Base-by-base conservation (phyloP, 2,888 invertebrate genomes). In the Sepioteuthis lessoniana region DNA sequence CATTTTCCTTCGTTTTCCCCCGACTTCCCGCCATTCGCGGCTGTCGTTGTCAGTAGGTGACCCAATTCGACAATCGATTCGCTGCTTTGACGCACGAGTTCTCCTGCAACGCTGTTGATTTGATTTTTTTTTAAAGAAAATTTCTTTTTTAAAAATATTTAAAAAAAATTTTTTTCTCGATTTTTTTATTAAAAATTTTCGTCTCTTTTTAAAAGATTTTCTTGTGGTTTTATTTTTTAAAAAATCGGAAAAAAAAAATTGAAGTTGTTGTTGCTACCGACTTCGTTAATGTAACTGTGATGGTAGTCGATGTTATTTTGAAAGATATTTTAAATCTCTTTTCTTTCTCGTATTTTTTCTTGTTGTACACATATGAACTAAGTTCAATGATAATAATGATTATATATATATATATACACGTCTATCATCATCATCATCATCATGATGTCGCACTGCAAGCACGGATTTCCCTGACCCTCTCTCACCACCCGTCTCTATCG, bases 51-150 rank as follows among this genome's bases (percentile, higher is more conserved):
- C 76, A 76, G 76, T 76, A 76, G 76, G 76, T 76, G 76, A 76
- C 76, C 76, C 76, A 76, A 76, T 76, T 76, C 76, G 76, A 76
- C 76, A 35, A 76, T 76, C 76, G 76, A 76, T 76, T n/a, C n/a
- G 3, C 13, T 2, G 10, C 76, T 76, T 76, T 76, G 76, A 76
- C 76, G 76, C 76, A 76, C 76, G n/a, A 76, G 76, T 76, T 35
- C n/a, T 76, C 76, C 31, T 8, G 76, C n/a, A 76, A 76, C 13
- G 76, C 76, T 76, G 76, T 76, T 76, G 76, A 76, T 76, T 76
- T n/a, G 19, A 76, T 13, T n/a, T n/a, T n/a, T 76, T 76, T 76
- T 35, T n/a, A n/a, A 76, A 76, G 25, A 16, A 76, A 55, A 42
- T 42, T 42, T 5, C 7, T 42, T 42, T 42, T 42, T 42, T 3